phyloP scores from a whole-genome alignment of 2,888 invertebrate genomes.

The Lissonota sp. region DNA sequence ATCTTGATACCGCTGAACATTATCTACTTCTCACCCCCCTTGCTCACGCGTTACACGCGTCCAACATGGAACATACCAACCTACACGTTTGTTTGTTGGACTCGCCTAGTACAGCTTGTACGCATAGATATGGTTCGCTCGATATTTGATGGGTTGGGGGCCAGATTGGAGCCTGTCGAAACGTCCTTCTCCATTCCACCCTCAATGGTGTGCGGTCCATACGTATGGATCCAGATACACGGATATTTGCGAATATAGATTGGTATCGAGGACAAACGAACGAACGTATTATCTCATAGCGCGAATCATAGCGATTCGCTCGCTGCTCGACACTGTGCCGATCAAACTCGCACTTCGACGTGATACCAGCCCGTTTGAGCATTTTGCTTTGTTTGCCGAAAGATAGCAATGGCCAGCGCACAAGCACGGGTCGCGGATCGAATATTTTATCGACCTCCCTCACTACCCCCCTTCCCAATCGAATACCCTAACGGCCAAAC shows the following conservation, averaged over 20 bases:
- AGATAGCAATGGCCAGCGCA: conserved; percentile 53
- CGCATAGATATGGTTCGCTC: background rate
- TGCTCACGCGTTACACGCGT: too few species aligned
- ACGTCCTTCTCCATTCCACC: conserved; percentile 19
- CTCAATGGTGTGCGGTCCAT: background rate
- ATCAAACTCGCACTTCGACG: conserved; percentile 27
- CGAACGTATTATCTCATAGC: conserved; percentile 51
- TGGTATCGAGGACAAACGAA: conserved; percentile 6
- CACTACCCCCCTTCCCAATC: background rate
- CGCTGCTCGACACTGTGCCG: conserved; percentile 21
- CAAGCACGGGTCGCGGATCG: conserved; percentile 17
- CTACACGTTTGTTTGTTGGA: too few species aligned
- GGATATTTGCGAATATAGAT: too few species aligned
- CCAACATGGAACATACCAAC: too few species aligned
- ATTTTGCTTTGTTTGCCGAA: conserved; percentile 56
- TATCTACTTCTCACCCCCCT: too few species aligned
- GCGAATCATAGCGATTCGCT: conserved; percentile 40
- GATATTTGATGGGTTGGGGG: conserved; percentile 32
- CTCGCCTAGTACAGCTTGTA: too few species aligned
- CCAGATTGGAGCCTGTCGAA: conserved; percentile 31
- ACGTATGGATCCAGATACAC: too few species aligned
- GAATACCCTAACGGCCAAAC: conserved; percentile 2
- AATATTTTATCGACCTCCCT: conserved; percentile 55
- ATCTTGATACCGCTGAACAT: too few species aligned
- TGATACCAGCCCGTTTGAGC: conserved; percentile 2